Evolutionary conservation across 2,113 vertebrate species (phyloP).

Genomic region (Carassius auratus): DNA sequence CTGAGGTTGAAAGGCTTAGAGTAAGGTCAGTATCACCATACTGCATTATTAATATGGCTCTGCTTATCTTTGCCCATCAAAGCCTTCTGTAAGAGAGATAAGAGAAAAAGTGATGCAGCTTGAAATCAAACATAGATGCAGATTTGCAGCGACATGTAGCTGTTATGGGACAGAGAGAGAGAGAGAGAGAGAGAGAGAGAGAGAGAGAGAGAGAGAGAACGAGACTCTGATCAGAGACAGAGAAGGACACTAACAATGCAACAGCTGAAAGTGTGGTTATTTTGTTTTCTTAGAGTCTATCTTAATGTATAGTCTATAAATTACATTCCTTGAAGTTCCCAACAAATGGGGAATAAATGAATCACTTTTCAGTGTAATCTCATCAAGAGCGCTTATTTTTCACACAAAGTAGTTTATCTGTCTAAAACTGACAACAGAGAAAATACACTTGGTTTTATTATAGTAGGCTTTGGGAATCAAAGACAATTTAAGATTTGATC

Average conservation of each 20-base stretch:
- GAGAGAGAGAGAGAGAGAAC: background rate
- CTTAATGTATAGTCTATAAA: constrained; percentile 8
- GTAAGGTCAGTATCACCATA: constrained; percentile 82
- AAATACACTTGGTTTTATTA: background rate
- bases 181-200: background rate
- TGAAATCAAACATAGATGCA: constrained; percentile 76
- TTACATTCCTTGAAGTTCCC: background rate
- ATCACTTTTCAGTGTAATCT: constrained; percentile 8
- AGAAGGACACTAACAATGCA: background rate
- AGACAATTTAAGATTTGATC: too few species aligned
- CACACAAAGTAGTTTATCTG: background rate
- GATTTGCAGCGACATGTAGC: constrained; percentile 70
- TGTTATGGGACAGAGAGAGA: constrained; percentile 14
- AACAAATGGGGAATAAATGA: constrained; percentile 3
- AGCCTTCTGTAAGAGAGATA: constrained; percentile 59
- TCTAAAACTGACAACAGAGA: background rate
- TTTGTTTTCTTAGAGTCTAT: background rate
- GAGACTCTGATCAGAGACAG: background rate
- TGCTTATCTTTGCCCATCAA: constrained; percentile 77
- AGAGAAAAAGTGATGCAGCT: constrained; percentile 65
- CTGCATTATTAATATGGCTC: constrained; percentile 79
- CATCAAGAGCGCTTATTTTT: background rate
- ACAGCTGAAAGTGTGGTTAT: background rate
- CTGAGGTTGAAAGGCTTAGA: constrained; percentile 79
- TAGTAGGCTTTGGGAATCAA: too few species aligned